Evolutionary conservation across 2,797 vertebrate species (phyloP), one percentile per base, ranked within the genome.

Genomic region (Eptatretus atami): DNA sequence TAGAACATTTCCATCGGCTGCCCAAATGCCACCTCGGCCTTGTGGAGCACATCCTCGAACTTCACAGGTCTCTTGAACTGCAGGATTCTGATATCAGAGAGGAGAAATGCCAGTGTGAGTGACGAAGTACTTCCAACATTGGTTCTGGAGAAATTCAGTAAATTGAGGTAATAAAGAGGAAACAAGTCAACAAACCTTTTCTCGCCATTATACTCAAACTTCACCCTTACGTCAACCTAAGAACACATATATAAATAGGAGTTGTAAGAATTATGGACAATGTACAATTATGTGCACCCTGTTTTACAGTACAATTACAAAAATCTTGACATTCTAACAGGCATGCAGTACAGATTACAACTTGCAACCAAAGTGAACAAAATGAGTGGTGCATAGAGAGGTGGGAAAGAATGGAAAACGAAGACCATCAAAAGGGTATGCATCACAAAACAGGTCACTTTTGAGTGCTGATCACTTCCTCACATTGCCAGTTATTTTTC

Each of bases 151-250:
- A 44, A 44, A 44, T 44, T 44, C 4, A 44, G 31, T 44, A 4
- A n/a, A 9, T n/a, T 10, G 24, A 61, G 57, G 15, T 61, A 61
- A 61, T 25, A 61, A 61, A n/a, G 57, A n/a, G n/a, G 24, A 61
- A 61, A n/a, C 24, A 9, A 61, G 24, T 61, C 24, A 61, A 61
- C 73, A 82, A 73, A 94, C 90, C 90, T 84, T 76, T 86, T 98
- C 73, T 98, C 92, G 72, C 92, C 86, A 77, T 83, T 79, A 74
- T 87, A 87, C 75, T 98, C 92, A 71, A 98, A 98, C 80, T 98
- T 98, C 67, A 96, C 92, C 75, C 92, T 77, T 65, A 96, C 77
- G 67, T 94, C 87, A 3, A 92, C 92, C 92, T 95, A 73, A 65
- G 71, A 74, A 15, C 15, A 15, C 66, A 71, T 66, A 72, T 25